A percentile compares a stretch with the other conserved stretches of the same genome.
Conservation (phyloP, 2,113 vertebrate genomes). For the Cepphus grylle region DNA sequence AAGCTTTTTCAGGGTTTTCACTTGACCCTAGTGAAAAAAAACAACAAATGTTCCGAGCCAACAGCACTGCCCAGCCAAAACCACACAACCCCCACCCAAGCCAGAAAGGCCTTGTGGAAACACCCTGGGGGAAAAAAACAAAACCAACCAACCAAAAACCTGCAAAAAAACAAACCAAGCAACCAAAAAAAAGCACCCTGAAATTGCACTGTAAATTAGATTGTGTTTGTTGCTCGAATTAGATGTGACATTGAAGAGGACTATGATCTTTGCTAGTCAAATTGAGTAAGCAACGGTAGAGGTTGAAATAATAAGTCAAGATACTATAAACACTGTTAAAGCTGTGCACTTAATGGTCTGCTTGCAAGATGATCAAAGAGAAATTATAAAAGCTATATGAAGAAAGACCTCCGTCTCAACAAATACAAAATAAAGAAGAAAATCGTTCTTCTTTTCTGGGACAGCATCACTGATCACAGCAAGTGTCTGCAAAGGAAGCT, state of each 20-base stretch:
- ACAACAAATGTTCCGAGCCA: neutral
- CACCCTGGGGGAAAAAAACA: neutral
- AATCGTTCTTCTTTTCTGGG: neutral
- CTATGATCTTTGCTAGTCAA: neutral
- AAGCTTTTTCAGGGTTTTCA: neutral
- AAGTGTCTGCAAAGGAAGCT: neutral
- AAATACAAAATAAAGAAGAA: neutral
- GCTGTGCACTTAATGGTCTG: neutral
- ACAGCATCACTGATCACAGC: neutral
- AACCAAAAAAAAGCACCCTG: too few species aligned
- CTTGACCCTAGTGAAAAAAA: neutral
- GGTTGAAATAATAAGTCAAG: neutral
- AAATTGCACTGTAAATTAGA: neutral
- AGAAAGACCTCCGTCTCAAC: neutral
- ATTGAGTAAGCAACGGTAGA: neutral
- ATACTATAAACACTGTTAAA: neutral
- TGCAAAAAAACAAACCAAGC: accelerated
- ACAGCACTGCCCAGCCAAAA: neutral
- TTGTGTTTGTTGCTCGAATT: neutral
- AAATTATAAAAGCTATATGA: neutral
- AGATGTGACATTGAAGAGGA: neutral
- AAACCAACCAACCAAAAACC: neutral
- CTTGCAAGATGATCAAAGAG: neutral
- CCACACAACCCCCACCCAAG: neutral
- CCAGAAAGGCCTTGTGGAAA: neutral